Evolutionary conservation across 2,797 vertebrate genomes (phyloP).

Genomic region (Tauraco hartlaubi): DNA sequence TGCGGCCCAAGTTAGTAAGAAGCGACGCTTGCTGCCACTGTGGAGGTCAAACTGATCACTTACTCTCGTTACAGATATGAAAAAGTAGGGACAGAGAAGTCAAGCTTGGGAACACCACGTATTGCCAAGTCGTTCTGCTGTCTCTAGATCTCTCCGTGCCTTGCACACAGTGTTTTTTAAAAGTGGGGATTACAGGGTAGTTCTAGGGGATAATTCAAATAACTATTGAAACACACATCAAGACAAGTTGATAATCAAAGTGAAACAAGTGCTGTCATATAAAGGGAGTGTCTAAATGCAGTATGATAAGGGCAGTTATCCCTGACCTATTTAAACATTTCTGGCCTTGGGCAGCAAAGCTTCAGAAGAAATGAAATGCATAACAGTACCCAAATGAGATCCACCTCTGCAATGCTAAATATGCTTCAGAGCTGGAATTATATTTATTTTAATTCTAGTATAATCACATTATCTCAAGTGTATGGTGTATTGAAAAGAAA

Average conservation of each 20-base stretch:
- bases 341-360: constrained; percentile 41
- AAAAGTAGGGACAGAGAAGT: not conserved
- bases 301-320: constrained; percentile 33
- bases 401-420: constrained; percentile 62
- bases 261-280: not conserved
- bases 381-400: constrained; percentile 55
- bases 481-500: not conserved
- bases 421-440: constrained; percentile 21
- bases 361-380: constrained; percentile 35
- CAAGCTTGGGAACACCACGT: not conserved
- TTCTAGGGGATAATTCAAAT: not conserved
- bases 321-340: constrained; percentile 65
- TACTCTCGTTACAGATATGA: not conserved
- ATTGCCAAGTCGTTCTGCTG: not conserved
- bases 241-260: constrained; percentile 13
- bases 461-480: not conserved
- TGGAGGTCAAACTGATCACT: not conserved
- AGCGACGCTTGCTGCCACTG: not conserved
- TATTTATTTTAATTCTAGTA: constrained; percentile 13
- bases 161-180: not conserved
- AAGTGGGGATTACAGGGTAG: not conserved
- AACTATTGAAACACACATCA: not conserved
- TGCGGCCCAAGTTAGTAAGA: not conserved
- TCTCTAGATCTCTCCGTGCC: not conserved
- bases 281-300: not conserved